phyloP scores from a whole-genome alignment of 2,113 vertebrate genomes.

The Brachyistius frenatus region DNA sequence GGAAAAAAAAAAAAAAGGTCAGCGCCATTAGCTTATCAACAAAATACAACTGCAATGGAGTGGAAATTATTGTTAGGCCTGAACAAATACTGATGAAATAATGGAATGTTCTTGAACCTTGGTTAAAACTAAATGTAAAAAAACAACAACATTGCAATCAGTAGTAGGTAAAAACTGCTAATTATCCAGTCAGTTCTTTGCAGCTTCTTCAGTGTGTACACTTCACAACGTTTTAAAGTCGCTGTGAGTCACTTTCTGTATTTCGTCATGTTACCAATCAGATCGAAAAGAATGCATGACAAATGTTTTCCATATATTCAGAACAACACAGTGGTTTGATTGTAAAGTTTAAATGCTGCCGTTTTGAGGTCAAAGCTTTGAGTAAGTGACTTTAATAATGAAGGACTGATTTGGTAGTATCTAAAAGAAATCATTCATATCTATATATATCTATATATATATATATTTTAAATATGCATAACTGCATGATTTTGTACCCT shows the following conservation, averaged over 20 bases:
- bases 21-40: conserved; percentile 55
- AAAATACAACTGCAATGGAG: conserved; percentile 32
- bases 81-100: conserved; percentile 33
- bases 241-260: conserved; percentile 10
- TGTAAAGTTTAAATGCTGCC: no score
- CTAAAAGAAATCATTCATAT: background rate
- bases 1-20: conserved; percentile 51
- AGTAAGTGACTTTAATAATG: no score
- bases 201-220: background rate
- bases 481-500: background rate
- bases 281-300: background rate
- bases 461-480: background rate
- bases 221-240: conserved; percentile 12
- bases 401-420: no score
- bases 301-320: background rate
- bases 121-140: background rate
- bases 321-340: no score
- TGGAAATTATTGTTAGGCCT: conserved; percentile 23
- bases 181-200: conserved; percentile 1
- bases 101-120: background rate
- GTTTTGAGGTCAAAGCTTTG: no score
- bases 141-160: background rate
- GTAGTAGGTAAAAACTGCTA: conserved; percentile 7
- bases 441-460: no score
- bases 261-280: conserved; percentile 1